phyloP scores from a whole-genome alignment of 2,888 invertebrate genomes.

The Machimus rusticus region DNA sequence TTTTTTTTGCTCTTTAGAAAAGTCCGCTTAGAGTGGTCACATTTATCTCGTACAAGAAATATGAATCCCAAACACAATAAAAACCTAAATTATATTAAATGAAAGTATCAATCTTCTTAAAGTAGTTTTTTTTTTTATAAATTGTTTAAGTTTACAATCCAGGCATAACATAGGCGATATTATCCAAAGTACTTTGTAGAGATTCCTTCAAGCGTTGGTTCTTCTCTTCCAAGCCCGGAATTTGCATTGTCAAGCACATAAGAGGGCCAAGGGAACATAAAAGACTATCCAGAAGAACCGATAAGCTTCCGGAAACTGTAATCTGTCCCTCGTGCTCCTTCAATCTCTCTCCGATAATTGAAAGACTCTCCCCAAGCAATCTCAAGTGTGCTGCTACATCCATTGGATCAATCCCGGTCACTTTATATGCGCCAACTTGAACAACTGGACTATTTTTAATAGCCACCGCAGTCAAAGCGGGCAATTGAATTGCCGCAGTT shows the following conservation, averaged over 20 bases:
- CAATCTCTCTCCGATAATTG: slow-evolving; percentile 90
- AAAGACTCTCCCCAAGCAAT: slow-evolving; percentile 89
- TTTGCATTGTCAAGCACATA: slow-evolving; percentile 82
- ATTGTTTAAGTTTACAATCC: slow-evolving; percentile 66
- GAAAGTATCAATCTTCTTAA: background rate
- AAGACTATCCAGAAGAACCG: slow-evolving; percentile 89
- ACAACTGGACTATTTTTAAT: slow-evolving; percentile 51
- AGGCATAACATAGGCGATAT: slow-evolving; percentile 95
- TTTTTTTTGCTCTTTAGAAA: background rate
- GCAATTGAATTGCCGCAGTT: background rate
- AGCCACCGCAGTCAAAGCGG: background rate
- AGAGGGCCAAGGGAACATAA: slow-evolving; percentile 91
- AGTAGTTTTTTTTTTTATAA: background rate
- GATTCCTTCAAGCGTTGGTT: slow-evolving; percentile 66
- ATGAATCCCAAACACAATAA: background rate
- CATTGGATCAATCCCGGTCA: slow-evolving; percentile 79
- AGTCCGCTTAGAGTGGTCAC: background rate
- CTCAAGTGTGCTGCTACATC: slow-evolving; percentile 94
- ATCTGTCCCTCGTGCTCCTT: slow-evolving; percentile 96
- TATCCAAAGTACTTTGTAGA: slow-evolving; percentile 79
- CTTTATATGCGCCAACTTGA: slow-evolving; percentile 66
- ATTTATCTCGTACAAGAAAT: background rate
- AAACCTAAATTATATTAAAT: background rate
- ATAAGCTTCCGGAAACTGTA: slow-evolving; percentile 92
- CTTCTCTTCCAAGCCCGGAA: slow-evolving; percentile 76